Evolutionary conservation across 2,888 invertebrate species (phyloP).

Genomic region (Calameuta filiformis): DNA sequence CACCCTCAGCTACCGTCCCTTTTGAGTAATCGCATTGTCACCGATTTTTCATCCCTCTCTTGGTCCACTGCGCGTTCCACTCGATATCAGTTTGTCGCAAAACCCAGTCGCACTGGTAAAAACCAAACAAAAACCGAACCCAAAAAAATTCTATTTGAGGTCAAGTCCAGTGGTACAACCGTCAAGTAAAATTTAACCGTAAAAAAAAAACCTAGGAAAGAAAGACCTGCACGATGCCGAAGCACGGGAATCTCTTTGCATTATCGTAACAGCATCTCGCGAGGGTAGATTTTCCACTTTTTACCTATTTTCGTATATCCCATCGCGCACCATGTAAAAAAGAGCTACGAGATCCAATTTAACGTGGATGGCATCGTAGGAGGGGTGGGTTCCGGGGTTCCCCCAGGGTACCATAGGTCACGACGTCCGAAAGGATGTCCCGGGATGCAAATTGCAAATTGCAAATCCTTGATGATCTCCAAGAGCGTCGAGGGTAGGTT

Average conservation of each 20-base stretch:
- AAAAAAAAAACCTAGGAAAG: no score
- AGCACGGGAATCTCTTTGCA: no score
- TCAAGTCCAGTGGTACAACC: no score
- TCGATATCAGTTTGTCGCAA: not conserved
- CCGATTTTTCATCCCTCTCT: not conserved
- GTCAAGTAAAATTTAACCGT: no score
- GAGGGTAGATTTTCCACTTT: not conserved
- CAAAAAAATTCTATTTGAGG: not conserved
- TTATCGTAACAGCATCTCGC: not conserved
- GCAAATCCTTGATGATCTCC: not conserved
- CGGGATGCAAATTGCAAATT: not conserved
- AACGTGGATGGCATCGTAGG: not conserved
- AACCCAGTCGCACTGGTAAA: not conserved
- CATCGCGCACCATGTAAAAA: not conserved
- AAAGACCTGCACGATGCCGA: no score
- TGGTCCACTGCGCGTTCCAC: not conserved
- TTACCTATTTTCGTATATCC: not conserved
- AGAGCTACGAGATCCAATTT: not conserved
- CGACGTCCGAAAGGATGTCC: not conserved
- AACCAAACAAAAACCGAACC: not conserved
- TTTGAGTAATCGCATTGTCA: not conserved
- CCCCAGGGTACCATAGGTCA: not conserved
- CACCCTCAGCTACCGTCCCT: not conserved
- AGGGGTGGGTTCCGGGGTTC: not conserved
- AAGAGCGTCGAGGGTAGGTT: not conserved